These are phyloP conservation scores for Agriopis aurantiaria DNA, from an alignment of 2,888 invertebrate species.

Conservation along the genomic window DNA sequence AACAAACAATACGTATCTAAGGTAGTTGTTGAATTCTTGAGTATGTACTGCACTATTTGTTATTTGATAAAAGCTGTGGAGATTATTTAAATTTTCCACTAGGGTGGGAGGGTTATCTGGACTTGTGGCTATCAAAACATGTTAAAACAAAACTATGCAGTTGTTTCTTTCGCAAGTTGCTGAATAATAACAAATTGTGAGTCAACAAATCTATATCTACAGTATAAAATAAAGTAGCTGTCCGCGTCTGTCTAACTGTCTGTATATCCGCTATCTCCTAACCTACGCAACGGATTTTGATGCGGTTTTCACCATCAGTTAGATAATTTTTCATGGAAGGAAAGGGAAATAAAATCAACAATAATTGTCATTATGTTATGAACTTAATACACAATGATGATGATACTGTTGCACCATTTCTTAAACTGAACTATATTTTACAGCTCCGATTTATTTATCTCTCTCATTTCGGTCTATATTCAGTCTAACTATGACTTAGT, in stretches of 20 bases:
- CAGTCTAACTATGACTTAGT: no score
- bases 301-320: no score
- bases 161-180: background rate
- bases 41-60: conserved; percentile 10
- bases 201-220: background rate
- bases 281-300: no score
- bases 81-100: conserved; percentile 5
- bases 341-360: background rate
- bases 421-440: no score
- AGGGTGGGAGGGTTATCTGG: conserved; percentile 15
- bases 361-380: background rate
- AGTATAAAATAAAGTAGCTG: no score
- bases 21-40: background rate
- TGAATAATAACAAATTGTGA: conserved; percentile 3
- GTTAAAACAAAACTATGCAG: background rate
- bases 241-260: no score
- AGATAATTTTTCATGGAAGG: no score
- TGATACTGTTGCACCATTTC: background rate
- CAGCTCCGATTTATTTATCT: no score
- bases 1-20: no score
- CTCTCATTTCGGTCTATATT: no score
- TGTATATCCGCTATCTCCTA: no score
- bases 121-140: background rate
- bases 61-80: conserved; percentile 6
- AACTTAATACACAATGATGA: background rate